phyloP scores from a whole-genome alignment of 2,888 invertebrate genomes.

The Standfussiana lucernea region DNA sequence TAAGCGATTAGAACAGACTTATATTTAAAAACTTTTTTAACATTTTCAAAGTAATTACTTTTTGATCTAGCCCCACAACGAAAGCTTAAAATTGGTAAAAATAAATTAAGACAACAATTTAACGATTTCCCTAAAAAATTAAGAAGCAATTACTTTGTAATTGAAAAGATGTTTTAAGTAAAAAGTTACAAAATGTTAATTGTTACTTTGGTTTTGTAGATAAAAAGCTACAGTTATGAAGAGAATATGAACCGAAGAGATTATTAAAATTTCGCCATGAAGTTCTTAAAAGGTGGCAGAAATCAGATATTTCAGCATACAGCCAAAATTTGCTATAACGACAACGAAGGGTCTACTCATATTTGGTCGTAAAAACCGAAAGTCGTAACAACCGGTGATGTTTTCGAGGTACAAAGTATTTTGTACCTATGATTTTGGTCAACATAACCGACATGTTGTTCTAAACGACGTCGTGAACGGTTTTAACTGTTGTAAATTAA shows the following conservation, averaged over 20 bases:
- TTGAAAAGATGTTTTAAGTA: constrained; percentile 23
- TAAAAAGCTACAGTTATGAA: not conserved
- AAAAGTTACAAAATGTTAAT: constrained; percentile 3
- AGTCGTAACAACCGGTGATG: too few species aligned
- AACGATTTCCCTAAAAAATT: constrained; percentile 23
- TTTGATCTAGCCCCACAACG: constrained; percentile 24
- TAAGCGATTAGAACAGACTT: not conserved
- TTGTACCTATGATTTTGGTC: too few species aligned
- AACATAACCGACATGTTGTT: too few species aligned
- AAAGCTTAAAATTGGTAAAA: constrained; percentile 32
- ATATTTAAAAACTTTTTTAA: constrained; percentile 25
- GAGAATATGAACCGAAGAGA: not conserved
- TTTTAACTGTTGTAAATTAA: too few species aligned
- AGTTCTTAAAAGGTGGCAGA: not conserved
- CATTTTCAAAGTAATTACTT: constrained; percentile 47
- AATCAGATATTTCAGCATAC: not conserved
- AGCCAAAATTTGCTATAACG: too few species aligned
- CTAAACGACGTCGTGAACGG: too few species aligned
- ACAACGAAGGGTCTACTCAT: too few species aligned
- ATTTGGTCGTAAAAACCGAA: too few species aligned
- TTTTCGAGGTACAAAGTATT: too few species aligned
- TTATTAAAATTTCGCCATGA: not conserved
- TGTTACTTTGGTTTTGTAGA: not conserved
- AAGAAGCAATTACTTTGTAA: constrained; percentile 21
- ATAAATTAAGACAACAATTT: constrained; percentile 20